Evolutionary conservation across 2,888 invertebrate species (phyloP), one percentile per base, ranked within the genome.

Genomic region (Galeopsomyia nigrocyanea): DNA sequence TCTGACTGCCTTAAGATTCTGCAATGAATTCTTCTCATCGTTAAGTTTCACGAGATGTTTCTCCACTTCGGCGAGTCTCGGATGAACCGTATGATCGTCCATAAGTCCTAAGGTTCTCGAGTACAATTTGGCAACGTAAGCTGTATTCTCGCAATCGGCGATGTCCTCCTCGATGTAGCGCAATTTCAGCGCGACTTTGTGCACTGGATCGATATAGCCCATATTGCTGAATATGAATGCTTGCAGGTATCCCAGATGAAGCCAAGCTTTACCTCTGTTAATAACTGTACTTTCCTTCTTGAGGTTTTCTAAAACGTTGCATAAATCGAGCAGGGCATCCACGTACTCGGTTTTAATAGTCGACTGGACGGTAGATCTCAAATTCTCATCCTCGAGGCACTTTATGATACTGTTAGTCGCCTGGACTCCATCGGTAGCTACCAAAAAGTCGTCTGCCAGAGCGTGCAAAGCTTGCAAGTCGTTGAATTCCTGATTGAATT

Each of bases 201-300:
- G 91, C 0, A 95, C 91, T 0, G 96, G 96, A 88, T 98, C 98
- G 6, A 97, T 92, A 0, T 80, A 75, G 2, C 82, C 83, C 3
- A 84, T 70, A 63, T 82, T 83, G 0, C 79, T 74, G 74, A 83
- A 84, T 0, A 85, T 65, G 72, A 81, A 79, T 3, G 82, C 74
- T 63, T 83, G 82, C 19, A 86, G 74, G 31, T 83, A 82, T 13
- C 85, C 86, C 0, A 87, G 71, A 0, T 81, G 70, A 21, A 82
- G 70, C 86, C 85, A 86, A 3, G 79, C 77, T 68, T 76, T 77
- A 2, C 84, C 85, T 57, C 80, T 79, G n/a, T 77, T 79, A 14
- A 77, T 13, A 16, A 47, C 53, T 0, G n/a, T 51, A 3, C 22
- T 21, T 16, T 74, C 56, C 13, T 75, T 26, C 19, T 74, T 66